phyloP scores from a whole-genome alignment of 2,888 invertebrate genomes.

The Lepetodrilus schrolli region DNA sequence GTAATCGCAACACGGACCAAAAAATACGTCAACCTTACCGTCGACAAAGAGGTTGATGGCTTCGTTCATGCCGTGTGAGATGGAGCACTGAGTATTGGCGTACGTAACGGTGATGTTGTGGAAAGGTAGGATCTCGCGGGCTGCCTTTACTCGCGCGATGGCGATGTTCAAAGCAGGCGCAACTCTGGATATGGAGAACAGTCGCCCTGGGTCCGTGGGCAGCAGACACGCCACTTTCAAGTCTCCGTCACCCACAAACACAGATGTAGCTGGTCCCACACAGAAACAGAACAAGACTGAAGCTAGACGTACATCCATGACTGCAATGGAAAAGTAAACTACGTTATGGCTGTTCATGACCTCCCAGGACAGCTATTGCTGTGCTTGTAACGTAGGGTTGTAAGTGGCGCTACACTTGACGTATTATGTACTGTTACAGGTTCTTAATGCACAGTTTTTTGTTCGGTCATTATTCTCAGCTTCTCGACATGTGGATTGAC shows the following conservation, averaged over 20 bases:
- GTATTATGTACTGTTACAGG: too few relatives aligned
- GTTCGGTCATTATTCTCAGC: too few relatives aligned
- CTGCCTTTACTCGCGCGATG: constrained; percentile 51
- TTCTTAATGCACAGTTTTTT: too few relatives aligned
- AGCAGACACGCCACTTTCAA: constrained; percentile 57
- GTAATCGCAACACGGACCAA: constrained; percentile 76
- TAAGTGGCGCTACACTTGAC: too few relatives aligned
- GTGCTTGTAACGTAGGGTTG: too few relatives aligned
- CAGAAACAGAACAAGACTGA: neutral
- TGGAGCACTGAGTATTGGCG: constrained; percentile 60
- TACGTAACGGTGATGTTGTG: constrained; percentile 46
- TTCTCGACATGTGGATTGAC: too few relatives aligned
- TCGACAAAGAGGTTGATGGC: constrained; percentile 65
- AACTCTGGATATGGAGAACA: constrained; percentile 63
- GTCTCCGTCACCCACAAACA: neutral
- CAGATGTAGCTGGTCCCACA: too few relatives aligned
- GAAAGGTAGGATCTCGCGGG: constrained; percentile 9
- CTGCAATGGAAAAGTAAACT: neutral
- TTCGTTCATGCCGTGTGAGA: constrained; percentile 64
- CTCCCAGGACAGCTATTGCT: too few relatives aligned
- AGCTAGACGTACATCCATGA: neutral
- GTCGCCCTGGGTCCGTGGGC: constrained; percentile 51
- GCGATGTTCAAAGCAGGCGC: constrained; percentile 70
- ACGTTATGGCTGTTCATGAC: too few relatives aligned
- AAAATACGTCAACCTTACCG: constrained; percentile 62